phyloP scores from a whole-genome alignment of 2,797 vertebrate genomes.

The Gambelia wislizenii region DNA sequence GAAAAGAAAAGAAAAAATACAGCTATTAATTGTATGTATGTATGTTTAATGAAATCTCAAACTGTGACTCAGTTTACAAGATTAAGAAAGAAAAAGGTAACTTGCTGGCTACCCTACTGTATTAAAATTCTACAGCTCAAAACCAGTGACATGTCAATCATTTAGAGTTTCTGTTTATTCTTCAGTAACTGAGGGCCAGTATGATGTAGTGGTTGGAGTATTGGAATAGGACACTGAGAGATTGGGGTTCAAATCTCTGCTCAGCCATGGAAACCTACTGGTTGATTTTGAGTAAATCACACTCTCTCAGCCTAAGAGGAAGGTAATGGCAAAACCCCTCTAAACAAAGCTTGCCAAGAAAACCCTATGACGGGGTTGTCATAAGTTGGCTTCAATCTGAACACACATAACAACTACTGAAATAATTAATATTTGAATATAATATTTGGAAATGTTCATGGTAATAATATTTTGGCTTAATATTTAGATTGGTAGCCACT shows the following conservation, averaged over 20 bases:
- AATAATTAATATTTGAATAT: neutral
- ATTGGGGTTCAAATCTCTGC: too few species aligned
- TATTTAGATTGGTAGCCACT: too few species aligned
- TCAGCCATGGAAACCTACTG: too few species aligned
- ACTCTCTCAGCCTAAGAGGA: too few species aligned
- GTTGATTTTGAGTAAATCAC: too few species aligned
- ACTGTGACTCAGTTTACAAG: neutral
- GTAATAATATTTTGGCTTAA: too few species aligned
- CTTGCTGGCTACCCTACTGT: neutral
- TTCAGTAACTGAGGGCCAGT: neutral
- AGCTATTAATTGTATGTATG: neutral
- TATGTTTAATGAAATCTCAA: neutral
- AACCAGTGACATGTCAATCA: neutral
- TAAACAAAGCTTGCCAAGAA: too few species aligned
- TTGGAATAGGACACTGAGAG: too few species aligned
- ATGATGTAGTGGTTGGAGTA: neutral
- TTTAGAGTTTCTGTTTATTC: neutral
- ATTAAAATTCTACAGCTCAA: neutral
- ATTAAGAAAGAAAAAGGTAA: neutral
- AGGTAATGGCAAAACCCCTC: too few species aligned
- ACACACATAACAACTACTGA: too few species aligned
- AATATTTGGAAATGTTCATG: neutral
- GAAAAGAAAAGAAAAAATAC: neutral
- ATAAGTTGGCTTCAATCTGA: too few species aligned
- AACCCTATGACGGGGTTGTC: too few species aligned